Evolutionary conservation across 1,140 invertebrate species (phyloP).

Genomic region (Brachionus paranguensis): DNA sequence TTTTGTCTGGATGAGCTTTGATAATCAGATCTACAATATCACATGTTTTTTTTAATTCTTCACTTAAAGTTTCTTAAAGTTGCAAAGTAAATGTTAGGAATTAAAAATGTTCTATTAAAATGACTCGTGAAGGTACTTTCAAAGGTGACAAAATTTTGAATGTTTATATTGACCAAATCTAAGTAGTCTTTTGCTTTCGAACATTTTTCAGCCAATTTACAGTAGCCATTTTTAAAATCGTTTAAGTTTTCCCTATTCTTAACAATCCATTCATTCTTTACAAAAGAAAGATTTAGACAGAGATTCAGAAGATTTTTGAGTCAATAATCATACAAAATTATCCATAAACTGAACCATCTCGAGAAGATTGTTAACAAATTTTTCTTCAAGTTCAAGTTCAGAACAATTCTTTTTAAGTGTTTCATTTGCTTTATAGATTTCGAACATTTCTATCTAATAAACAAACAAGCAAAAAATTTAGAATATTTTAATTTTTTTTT

Average conservation of each 20-base stretch:
- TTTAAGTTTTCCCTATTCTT: background rate
- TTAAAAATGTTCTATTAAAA: background rate
- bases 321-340: background rate
- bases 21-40: background rate
- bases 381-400: slow-evolving; percentile 18
- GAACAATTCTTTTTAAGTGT: slow-evolving; percentile 13
- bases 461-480: background rate
- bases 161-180: background rate
- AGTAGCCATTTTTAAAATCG: background rate
- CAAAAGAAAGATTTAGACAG: too few species aligned
- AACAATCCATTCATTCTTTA: slow-evolving; percentile 23
- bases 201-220: slow-evolving; percentile 1
- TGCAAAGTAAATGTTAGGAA: too few species aligned
- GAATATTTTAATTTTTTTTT: background rate
- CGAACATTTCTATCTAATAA: background rate
- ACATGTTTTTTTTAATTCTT: slow-evolving; percentile 25
- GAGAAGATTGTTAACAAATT: slow-evolving; percentile 5
- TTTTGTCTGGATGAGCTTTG: background rate
- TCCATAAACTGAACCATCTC: slow-evolving; percentile 37
- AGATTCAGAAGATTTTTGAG: background rate
- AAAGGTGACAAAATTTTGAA: background rate
- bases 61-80: background rate
- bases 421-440: slow-evolving; percentile 18
- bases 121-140: background rate
- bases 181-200: slow-evolving; percentile 27